Evolutionary conservation across 2,888 invertebrate species (phyloP).

Genomic region (Hirtodrosophila alboralis): DNA sequence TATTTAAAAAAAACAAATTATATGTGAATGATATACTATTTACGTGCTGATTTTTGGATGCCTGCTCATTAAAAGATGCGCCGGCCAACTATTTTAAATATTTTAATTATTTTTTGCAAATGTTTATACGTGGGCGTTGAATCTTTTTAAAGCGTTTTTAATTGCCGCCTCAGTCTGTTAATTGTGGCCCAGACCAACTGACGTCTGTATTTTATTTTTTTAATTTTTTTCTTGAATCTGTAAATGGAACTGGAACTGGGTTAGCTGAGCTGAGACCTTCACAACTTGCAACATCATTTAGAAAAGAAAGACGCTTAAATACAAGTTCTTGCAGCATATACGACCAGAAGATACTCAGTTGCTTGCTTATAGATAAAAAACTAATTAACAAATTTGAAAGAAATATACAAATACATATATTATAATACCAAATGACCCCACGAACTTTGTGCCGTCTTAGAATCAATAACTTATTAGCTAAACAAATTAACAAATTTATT

Average conservation of each 20-base stretch:
- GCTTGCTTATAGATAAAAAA: no score
- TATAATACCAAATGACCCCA: no score
- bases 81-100: constrained; percentile 70
- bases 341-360: no score
- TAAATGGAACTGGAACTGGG: neutral
- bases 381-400: no score
- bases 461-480: no score
- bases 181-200: constrained; percentile 61
- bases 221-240: neutral
- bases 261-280: constrained; percentile 34
- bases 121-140: constrained; percentile 46
- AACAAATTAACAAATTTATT: no score
- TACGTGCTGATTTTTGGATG: constrained; percentile 33
- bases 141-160: constrained; percentile 63
- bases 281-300: constrained; percentile 52
- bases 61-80: constrained; percentile 62
- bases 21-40: constrained; percentile 26
- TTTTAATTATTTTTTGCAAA: constrained; percentile 72
- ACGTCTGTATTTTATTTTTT: constrained; percentile 39
- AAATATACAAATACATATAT: no score
- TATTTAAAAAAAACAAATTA: constrained; percentile 14
- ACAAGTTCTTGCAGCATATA: no score
- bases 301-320: no score
- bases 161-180: constrained; percentile 54
- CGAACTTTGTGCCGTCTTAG: no score